These are phyloP conservation scores for Myxocyprinus asiaticus DNA, from an alignment of 2,113 vertebrate genomes.

Conservation along the genomic window DNA sequence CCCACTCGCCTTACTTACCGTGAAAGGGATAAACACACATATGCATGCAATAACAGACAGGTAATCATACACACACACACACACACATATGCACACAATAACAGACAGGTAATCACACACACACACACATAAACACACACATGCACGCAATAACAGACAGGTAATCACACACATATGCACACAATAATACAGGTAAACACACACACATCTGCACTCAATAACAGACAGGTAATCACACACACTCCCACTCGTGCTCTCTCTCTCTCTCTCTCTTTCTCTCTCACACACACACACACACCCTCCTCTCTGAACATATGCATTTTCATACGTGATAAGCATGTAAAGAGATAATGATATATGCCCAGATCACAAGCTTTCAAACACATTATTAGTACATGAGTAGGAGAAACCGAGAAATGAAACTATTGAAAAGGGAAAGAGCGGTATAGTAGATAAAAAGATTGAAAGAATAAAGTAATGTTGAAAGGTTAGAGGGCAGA, in stretches of 20 bases:
- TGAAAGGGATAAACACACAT: conserved; percentile 62
- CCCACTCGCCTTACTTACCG: conserved; percentile 81
- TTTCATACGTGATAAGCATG: conserved; percentile 30
- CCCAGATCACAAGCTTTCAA: neutral
- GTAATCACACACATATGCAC: no score
- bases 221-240: no score
- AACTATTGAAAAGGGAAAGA: neutral
- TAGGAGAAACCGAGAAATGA: neutral
- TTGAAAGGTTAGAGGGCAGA: no score
- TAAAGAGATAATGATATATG: conserved; percentile 27
- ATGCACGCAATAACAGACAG: no score
- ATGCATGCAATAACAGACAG: no score
- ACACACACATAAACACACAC: no score
- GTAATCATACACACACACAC: no score
- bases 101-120: conserved; percentile 49
- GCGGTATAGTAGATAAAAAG: neutral
- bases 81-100: conserved; percentile 62
- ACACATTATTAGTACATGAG: neutral
- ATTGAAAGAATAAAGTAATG: neutral
- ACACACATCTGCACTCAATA: no score
- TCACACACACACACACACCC: conserved; percentile 31
- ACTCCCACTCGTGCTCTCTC: no score
- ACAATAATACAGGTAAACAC: no score
- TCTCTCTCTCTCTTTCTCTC: no score
- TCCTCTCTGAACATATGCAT: conserved; percentile 28